These are phyloP conservation scores for Gambelia wislizenii DNA, from an alignment of 2,797 vertebrate species.

Conservation along the genomic window DNA sequence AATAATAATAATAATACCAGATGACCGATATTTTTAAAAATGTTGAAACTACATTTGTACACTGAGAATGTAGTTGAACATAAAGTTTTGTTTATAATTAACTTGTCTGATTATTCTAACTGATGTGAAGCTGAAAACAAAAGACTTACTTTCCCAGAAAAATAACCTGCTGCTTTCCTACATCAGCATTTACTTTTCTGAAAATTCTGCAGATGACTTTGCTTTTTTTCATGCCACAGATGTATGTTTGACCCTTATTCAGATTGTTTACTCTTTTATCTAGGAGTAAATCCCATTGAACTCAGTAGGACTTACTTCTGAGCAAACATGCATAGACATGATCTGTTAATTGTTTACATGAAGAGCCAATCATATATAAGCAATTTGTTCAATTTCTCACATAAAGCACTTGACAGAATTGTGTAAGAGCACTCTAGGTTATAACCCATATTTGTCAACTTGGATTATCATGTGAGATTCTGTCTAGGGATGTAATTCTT, in stretches of 20 bases:
- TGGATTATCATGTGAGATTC: not conserved
- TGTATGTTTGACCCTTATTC: not conserved
- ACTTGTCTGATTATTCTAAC: not conserved
- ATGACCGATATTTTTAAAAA: slow-evolving; percentile 31
- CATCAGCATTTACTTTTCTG: not conserved
- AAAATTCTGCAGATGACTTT: not conserved
- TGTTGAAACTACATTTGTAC: not conserved
- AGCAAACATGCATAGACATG: not conserved
- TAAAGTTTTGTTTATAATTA: slow-evolving; percentile 11
- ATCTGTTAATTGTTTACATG: not conserved
- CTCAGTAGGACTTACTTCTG: not conserved
- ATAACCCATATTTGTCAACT: not conserved
- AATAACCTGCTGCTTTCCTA: not conserved
- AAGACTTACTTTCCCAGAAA: not conserved
- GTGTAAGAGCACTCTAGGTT: not conserved
- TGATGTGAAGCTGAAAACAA: not conserved
- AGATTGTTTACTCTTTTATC: not conserved
- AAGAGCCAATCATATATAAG: not conserved
- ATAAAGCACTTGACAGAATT: not conserved
- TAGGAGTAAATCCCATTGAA: not conserved
- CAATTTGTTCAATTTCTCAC: not conserved
- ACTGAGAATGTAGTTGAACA: not conserved
- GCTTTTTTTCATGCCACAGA: not conserved
- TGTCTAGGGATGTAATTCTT: too few species aligned
- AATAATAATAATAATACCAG: not conserved